Evolutionary conservation across 2,113 vertebrate species (phyloP), one percentile per base, ranked within the genome.

Genomic region (Gasterosteus nipponicus): DNA sequence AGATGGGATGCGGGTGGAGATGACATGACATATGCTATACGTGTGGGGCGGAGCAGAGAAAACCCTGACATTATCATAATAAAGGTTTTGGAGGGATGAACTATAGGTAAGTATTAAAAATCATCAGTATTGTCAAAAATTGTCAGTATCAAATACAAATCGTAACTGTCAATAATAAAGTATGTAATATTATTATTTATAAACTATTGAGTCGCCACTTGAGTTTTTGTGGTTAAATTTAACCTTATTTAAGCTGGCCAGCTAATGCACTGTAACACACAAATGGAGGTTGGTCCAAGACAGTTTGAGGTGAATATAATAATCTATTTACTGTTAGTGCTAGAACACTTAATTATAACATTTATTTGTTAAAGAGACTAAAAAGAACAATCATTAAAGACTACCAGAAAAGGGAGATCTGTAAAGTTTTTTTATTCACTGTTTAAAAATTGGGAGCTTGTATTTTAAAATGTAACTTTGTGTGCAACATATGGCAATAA

Each of bases 291-390:
- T 33, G 5, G 64, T n/a, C 42, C 38, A 31, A 77, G 69, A 44
- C 80, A 72, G 77, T 78, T 85, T 77, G 31, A 31, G 86, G 79
- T 85, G 76, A 80, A 26, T 73, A 49, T 75, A 44, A 72, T 22
- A 76, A 58, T 57, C 75, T 15, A 16, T 47, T 47, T 65, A 65
- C 46, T 33, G 42, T 31, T 10, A 3, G 15, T 47, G 15, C 29
- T 47, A 42, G 15, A 63, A 38, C 62, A 63, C 16, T 35, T 26
- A 7, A 18, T 33, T 56, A 79, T 42, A 56, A 73, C 16, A 35
- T n/a, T 3, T 3, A 62, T 22, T 31, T 4, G 11, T 7, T 64
- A 12, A 47, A 31, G 41, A 9, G 19, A 77, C 38, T 14, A 2
- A 73, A 54, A 61, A n/a, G 0, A 33, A 58, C 15, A 16, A 16